These are phyloP conservation scores for Bergia sp. DNA, from an alignment of 92 coral and sea anemone genomes.

Conservation along the genomic window DNA sequence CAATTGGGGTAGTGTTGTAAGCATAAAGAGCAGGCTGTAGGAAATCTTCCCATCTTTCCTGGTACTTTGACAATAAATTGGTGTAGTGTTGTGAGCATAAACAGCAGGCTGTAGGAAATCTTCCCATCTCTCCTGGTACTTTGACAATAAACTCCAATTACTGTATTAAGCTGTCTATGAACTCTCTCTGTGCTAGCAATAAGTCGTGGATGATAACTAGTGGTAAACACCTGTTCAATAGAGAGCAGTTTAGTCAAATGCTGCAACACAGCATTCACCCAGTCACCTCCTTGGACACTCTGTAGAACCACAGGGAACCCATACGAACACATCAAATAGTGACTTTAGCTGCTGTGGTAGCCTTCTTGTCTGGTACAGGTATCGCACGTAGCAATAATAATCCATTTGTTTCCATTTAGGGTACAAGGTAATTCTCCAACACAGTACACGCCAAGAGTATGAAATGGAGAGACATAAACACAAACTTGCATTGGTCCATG, in stretches of 20 bases:
- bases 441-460: constrained; percentile 62
- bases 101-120: constrained; percentile 63
- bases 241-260: constrained; percentile 52
- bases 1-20: constrained; percentile 51
- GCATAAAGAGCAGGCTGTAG: constrained; percentile 60
- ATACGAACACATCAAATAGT: constrained; percentile 39
- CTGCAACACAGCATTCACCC: constrained; percentile 58
- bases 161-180: constrained; percentile 61
- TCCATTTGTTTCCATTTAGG: constrained; percentile 57
- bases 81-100: constrained; percentile 52
- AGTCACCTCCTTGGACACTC: constrained; percentile 67
- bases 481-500: constrained; percentile 69
- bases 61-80: constrained; percentile 35
- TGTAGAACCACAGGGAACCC: constrained; percentile 51
- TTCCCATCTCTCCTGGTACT: constrained; percentile 59
- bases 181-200: constrained; percentile 64
- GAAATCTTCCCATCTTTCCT: constrained; percentile 64
- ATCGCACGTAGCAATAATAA: constrained; percentile 51
- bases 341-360: constrained; percentile 55
- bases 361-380: constrained; percentile 63
- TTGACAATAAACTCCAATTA: constrained; percentile 60
- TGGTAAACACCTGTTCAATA: constrained; percentile 58
- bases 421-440: constrained; percentile 48
- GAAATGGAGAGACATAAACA: constrained; percentile 57
- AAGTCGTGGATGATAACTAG: constrained; percentile 54